Evolutionary conservation across 2,113 vertebrate species (phyloP).

Genomic region (Antigone vipio): DNA sequence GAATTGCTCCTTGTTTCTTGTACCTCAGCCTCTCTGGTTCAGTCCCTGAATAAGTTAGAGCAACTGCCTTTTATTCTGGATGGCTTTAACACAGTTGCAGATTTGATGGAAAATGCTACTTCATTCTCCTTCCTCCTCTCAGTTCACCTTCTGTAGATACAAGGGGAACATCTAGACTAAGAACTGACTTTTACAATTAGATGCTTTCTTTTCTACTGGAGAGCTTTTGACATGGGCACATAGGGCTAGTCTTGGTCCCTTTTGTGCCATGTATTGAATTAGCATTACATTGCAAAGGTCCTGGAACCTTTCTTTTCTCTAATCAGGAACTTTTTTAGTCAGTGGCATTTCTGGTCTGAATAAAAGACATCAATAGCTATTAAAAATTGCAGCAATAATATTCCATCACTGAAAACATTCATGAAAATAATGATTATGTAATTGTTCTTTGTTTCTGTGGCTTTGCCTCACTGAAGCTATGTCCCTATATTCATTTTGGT

Average conservation of each 20-base stretch:
- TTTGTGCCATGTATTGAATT: background rate
- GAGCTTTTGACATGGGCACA: accelerated
- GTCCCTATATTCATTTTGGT: background rate
- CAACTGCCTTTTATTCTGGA: background rate
- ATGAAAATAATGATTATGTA: background rate
- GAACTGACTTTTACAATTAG: background rate
- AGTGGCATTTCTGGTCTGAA: background rate
- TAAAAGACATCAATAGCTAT: background rate
- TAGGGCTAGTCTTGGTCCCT: background rate
- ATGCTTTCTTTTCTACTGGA: background rate
- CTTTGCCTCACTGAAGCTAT: background rate
- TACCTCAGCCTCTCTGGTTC: background rate
- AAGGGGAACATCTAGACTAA: background rate
- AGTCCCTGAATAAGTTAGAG: background rate
- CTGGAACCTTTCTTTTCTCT: background rate
- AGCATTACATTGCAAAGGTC: background rate
- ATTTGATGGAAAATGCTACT: background rate
- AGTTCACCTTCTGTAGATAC: background rate
- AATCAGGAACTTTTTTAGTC: background rate
- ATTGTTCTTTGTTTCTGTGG: background rate
- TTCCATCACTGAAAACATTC: background rate
- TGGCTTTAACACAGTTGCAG: background rate
- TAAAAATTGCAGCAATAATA: background rate
- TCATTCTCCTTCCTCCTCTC: background rate
- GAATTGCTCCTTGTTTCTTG: background rate